Evolutionary conservation across 2,797 vertebrate genomes (phyloP).

Genomic region (Trematomus bernacchii): DNA sequence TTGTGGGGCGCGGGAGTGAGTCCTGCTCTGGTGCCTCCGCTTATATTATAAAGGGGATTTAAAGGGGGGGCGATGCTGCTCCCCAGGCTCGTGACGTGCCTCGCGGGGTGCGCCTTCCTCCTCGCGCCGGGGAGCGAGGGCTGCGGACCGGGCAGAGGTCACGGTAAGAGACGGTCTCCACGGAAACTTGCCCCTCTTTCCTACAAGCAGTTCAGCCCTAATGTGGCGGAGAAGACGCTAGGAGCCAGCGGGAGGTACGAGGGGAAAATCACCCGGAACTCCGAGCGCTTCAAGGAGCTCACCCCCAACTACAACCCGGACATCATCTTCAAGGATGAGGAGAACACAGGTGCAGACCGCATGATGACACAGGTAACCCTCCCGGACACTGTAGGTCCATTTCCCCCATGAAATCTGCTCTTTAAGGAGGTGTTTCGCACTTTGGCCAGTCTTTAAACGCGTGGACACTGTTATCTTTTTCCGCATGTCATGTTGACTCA

Average conservation of each 20-base stretch:
- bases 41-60: constrained; percentile 60
- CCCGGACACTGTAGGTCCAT: constrained; percentile 13
- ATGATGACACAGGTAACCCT: constrained; percentile 93
- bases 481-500: constrained; percentile 56
- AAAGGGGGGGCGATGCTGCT: constrained; percentile 81
- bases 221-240: constrained; percentile 95
- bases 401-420: not conserved
- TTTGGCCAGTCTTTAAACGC: constrained; percentile 69
- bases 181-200: constrained; percentile 93
- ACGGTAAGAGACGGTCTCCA: constrained; percentile 91
- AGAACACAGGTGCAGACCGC: constrained; percentile 94
- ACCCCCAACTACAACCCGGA: constrained; percentile 97
- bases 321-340: constrained; percentile 99
- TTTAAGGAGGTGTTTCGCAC: constrained; percentile 40
- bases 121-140: constrained; percentile 85
- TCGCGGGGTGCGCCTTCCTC: constrained; percentile 87
- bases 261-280: constrained; percentile 93
- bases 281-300: constrained; percentile 96
- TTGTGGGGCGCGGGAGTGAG: constrained; percentile 80
- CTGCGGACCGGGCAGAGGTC: constrained; percentile 94
- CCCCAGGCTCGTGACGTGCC: constrained; percentile 84
- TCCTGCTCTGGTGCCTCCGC: constrained; percentile 73
- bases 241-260: constrained; percentile 96
- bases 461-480: constrained; percentile 69
- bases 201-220: constrained; percentile 96